Percentiles rank a stretch among this genome's conserved stretches.
phyloP scores from a whole-genome alignment of 2,113 vertebrate genomes.

The Channa argus region DNA sequence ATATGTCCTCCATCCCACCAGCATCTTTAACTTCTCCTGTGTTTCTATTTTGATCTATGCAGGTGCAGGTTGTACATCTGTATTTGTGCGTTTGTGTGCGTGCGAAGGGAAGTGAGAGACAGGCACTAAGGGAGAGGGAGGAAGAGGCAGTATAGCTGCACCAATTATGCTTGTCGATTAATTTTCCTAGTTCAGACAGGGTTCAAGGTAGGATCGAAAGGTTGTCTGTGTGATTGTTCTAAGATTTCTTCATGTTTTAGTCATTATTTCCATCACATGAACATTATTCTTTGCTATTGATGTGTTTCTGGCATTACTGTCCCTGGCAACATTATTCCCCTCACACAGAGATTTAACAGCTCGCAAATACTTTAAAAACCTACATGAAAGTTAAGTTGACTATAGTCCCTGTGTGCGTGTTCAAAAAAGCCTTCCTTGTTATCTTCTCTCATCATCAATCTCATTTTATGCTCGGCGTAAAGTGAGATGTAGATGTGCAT shows the following conservation, averaged over 20 bases:
- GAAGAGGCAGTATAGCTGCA: neutral
- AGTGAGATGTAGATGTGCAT: constrained; percentile 9
- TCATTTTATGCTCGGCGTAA: neutral
- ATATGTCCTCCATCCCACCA: neutral
- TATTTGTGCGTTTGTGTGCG: neutral
- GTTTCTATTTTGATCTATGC: constrained; percentile 9
- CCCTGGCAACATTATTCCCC: neutral
- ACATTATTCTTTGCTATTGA: neutral
- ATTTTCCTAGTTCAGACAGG: neutral
- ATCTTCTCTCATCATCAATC: neutral
- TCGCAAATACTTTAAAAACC: neutral
- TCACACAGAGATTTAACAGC: neutral
- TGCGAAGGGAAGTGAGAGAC: neutral
- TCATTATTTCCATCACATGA: neutral
- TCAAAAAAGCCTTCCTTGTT: neutral
- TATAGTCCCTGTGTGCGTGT: neutral
- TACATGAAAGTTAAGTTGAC: neutral
- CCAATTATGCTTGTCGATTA: neutral
- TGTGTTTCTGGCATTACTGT: neutral
- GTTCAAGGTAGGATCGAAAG: neutral
- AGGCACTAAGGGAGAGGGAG: neutral
- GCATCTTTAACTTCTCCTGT: neutral
- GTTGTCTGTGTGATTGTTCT: neutral
- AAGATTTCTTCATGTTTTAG: neutral
- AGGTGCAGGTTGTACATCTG: constrained; percentile 12